These are phyloP conservation scores for Microchirus variegatus DNA, from an alignment of 2,797 vertebrate species.

Conservation along the genomic window DNA sequence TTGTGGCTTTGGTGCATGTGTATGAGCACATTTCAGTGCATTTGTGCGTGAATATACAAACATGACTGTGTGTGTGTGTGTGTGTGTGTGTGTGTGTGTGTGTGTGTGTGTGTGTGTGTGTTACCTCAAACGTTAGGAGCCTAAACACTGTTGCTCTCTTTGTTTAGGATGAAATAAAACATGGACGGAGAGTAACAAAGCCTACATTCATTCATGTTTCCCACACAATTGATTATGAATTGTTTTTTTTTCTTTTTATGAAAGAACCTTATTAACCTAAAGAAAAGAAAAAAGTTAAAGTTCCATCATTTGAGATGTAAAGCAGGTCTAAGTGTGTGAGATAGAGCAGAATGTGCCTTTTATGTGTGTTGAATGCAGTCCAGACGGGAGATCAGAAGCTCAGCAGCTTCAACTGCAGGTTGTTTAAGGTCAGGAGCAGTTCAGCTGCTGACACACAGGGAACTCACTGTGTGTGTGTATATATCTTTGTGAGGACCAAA, in stretches of 20 bases:
- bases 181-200: no score
- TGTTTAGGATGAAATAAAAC: not conserved
- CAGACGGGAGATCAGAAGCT: conserved; percentile 37
- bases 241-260: not conserved
- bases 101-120: conserved; percentile 19
- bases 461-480: conserved; percentile 27
- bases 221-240: no score
- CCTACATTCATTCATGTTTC: no score
- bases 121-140: conserved; percentile 10
- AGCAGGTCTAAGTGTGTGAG: conserved; percentile 18
- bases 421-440: conserved; percentile 63
- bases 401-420: conserved; percentile 48
- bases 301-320: conserved; percentile 15
- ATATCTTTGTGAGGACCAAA: not conserved
- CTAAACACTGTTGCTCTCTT: not conserved
- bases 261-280: not conserved
- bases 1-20: conserved; percentile 33
- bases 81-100: not conserved
- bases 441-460: conserved; percentile 44
- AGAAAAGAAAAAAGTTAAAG: not conserved
- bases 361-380: conserved; percentile 30
- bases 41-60: conserved; percentile 60
- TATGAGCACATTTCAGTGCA: conserved; percentile 32
- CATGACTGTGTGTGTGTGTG: conserved; percentile 19
- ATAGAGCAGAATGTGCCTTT: conserved; percentile 25